phyloP scores from a whole-genome alignment of 2,113 vertebrate genomes.

The Nerophis ophidion region DNA sequence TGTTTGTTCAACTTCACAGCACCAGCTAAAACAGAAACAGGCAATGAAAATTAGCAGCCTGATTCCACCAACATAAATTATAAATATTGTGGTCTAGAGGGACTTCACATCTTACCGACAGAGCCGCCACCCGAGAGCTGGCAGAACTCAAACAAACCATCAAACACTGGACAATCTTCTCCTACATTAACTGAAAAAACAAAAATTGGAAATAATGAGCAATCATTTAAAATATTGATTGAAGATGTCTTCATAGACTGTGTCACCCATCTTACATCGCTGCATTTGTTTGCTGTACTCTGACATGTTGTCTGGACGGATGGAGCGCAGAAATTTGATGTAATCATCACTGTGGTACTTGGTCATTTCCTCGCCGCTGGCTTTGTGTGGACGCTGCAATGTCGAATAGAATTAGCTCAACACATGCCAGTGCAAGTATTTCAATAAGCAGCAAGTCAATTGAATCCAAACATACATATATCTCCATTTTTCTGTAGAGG shows the following conservation, averaged over 20 bases:
- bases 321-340: conserved; percentile 95
- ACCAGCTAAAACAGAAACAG: conserved; percentile 73
- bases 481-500: conserved; percentile 99
- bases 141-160: conserved; percentile 98
- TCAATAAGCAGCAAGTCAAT: not conserved
- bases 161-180: conserved; percentile 97
- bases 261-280: conserved; percentile 79
- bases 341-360: conserved; percentile 99
- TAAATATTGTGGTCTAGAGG: not conserved
- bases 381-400: conserved; percentile 93
- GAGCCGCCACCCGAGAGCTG: conserved; percentile 96
- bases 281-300: conserved; percentile 99
- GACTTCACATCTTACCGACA: conserved; percentile 77
- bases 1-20: conserved; percentile 99
- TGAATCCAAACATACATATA: conserved; percentile 80
- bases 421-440: not conserved
- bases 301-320: conserved; percentile 98
- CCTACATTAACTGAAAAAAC: conserved; percentile 86
- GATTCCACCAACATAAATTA: conserved; percentile 2
- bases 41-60: conserved; percentile 13
- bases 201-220: conserved; percentile 7
- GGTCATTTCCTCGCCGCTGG: conserved; percentile 98
- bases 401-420: conserved; percentile 9
- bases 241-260: not conserved
- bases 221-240: not conserved